Base-by-base conservation (phyloP, 1,140 invertebrate genomes). In the Adoxophyes honmai region DNA sequence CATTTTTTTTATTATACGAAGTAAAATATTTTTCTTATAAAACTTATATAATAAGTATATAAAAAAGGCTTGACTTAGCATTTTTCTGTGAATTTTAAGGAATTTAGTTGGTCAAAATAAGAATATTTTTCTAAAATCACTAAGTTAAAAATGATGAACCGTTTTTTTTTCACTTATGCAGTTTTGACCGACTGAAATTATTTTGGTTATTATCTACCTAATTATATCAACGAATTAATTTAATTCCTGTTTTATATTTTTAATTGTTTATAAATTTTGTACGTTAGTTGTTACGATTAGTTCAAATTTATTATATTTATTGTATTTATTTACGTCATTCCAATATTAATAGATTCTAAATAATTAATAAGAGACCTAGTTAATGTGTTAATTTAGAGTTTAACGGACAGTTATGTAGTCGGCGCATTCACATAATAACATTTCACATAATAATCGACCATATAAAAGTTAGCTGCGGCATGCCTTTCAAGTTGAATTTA, bases 211-310 rank as follows among this genome's bases (percentile, higher is more conserved):
- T 52, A 7, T 2, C 52, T 53, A 48, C 42, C 16, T 13, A 9
- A 9, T 42, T 3, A 11, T 48, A 48, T 48, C 42, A 48, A 48
- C 42, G 42, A 48, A 33, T 28, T 48, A 48, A 33, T 21, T 28
- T 48, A 21, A 48, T 28, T 28, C n/a, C 42, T 48, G 42, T 48
- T 48, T 48, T 48, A 48, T 48, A 48, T 33, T 1, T 11, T 44
- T 48, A 48, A 48, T 21, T 48, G 15, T 44, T 44, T 21, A 44
- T 15, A 15, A 44, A 44, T 18, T 18, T 44, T 44, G 42, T 48
- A 48, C 18, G 21, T 48, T 33, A 48, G 42, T 48, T 48, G 42
- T 48, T 48, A 48, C 42, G n/a, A 21, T 48, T 48, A 48, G 42
- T 48, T 28, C n/a, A 33, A 48, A 48, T 48, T 48, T 48, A 18